Evolutionary conservation across 2,797 vertebrate genomes (phyloP).

Genomic region (Acrocephalus scirpaceus): DNA sequence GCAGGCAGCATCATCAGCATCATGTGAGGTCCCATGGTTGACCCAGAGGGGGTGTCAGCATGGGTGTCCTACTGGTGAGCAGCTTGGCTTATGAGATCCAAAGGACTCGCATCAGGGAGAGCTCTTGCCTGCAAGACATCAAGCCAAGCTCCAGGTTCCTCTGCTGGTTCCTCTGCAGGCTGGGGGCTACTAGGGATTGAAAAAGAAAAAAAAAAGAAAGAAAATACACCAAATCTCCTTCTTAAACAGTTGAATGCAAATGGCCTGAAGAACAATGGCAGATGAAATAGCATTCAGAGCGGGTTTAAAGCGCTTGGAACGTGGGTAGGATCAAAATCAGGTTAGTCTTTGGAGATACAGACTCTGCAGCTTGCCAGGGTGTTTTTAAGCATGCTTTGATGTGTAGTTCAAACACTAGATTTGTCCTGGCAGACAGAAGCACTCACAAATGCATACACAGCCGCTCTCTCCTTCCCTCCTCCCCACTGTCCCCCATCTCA

Average conservation of each 20-base stretch:
- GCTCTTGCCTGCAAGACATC: background rate
- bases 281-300: slow-evolving; percentile 60
- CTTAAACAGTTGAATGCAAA: slow-evolving; percentile 60
- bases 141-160: background rate
- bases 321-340: slow-evolving; percentile 67
- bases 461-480: slow-evolving; percentile 32
- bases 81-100: accelerated
- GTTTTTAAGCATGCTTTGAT: slow-evolving; percentile 69
- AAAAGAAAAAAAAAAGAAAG: background rate
- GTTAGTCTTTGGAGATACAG: slow-evolving; percentile 61
- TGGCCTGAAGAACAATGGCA: slow-evolving; percentile 64
- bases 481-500: slow-evolving; percentile 51
- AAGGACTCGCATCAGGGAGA: background rate
- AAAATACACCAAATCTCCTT: slow-evolving; percentile 58
- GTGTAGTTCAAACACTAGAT: slow-evolving; percentile 66
- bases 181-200: slow-evolving; percentile 3
- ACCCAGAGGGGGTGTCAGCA: background rate
- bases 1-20: background rate
- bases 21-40: background rate
- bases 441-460: slow-evolving; percentile 41
- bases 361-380: slow-evolving; percentile 59
- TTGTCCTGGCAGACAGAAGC: slow-evolving; percentile 67
- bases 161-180: background rate
- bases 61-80: background rate
- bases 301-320: slow-evolving; percentile 35